Conservation (phyloP, 2,113 vertebrate species). For the Pantherophis guttatus region DNA sequence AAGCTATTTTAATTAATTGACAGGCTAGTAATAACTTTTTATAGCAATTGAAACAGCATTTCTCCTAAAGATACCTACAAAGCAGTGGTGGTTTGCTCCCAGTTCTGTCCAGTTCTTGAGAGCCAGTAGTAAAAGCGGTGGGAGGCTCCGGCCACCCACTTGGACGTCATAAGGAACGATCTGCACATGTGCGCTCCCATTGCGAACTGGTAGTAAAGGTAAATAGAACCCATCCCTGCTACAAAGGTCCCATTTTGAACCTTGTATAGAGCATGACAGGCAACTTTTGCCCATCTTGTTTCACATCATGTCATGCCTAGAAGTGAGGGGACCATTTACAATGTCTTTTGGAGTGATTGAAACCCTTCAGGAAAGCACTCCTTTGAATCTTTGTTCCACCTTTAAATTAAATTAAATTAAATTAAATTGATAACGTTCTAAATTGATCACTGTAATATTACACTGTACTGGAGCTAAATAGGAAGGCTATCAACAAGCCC, state of each 20-base stretch:
- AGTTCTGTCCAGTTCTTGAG: too few relatives aligned
- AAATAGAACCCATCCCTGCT: too few relatives aligned
- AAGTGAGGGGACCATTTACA: neutral
- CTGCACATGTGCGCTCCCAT: too few relatives aligned
- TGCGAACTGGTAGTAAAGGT: too few relatives aligned
- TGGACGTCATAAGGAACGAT: too few relatives aligned
- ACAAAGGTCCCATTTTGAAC: neutral
- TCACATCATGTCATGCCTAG: neutral
- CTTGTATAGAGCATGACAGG: neutral
- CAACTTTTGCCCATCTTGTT: neutral
- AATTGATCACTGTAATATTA: neutral
- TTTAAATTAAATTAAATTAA: neutral
- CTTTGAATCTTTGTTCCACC: neutral
- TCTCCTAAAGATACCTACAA: neutral
- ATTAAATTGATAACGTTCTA: neutral
- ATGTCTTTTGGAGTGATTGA: neutral
- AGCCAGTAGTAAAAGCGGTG: too few relatives aligned
- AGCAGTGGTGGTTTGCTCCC: too few relatives aligned
- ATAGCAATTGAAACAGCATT: neutral
- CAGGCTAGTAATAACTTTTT: neutral
- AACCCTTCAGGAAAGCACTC: neutral
- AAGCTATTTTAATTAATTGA: neutral
- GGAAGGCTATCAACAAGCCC: neutral
- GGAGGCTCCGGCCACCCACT: too few relatives aligned
- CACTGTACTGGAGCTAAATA: neutral